Conservation (phyloP, 2,113 vertebrate genomes). For the Caracal caracal region DNA sequence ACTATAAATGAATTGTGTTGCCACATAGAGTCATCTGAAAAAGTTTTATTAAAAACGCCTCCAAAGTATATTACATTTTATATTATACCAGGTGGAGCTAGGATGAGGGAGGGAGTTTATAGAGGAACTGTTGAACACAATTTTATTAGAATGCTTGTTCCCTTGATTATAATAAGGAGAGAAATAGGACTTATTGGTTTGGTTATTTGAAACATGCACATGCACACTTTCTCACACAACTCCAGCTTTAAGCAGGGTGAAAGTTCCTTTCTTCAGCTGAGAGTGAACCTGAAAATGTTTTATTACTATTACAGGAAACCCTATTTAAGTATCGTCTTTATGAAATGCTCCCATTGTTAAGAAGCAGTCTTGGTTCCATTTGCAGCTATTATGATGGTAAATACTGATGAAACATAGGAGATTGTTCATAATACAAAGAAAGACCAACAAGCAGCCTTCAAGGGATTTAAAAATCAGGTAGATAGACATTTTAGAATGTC, state of each 20-base stretch:
- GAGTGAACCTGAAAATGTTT: constrained; percentile 55
- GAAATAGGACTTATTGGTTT: constrained; percentile 72
- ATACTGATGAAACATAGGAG: not conserved
- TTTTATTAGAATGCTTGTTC: constrained; percentile 77
- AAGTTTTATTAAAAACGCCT: constrained; percentile 79
- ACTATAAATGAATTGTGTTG: constrained; percentile 68
- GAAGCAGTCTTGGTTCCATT: not conserved
- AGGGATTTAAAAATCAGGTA: constrained; percentile 44
- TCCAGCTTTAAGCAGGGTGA: constrained; percentile 11
- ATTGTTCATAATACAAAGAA: constrained; percentile 6
- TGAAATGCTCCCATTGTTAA: constrained; percentile 46
- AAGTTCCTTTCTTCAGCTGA: constrained; percentile 39
- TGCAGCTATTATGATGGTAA: constrained; percentile 45
- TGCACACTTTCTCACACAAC: constrained; percentile 42
- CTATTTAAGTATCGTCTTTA: not conserved
- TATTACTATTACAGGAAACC: constrained; percentile 32
- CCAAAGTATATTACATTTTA: constrained; percentile 78
- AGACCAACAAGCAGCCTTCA: not conserved
- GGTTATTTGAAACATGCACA: constrained; percentile 66
- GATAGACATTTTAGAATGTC: constrained; percentile 56
- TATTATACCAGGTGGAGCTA: constrained; percentile 77
- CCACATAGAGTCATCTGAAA: constrained; percentile 72
- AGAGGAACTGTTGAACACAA: constrained; percentile 77
- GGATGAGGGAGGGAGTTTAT: constrained; percentile 74
- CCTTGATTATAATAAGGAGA: constrained; percentile 78